phyloP scores from a whole-genome alignment of 37 sponge, comb jelly and placozoan species.

The Cliona cf. orientalis region DNA sequence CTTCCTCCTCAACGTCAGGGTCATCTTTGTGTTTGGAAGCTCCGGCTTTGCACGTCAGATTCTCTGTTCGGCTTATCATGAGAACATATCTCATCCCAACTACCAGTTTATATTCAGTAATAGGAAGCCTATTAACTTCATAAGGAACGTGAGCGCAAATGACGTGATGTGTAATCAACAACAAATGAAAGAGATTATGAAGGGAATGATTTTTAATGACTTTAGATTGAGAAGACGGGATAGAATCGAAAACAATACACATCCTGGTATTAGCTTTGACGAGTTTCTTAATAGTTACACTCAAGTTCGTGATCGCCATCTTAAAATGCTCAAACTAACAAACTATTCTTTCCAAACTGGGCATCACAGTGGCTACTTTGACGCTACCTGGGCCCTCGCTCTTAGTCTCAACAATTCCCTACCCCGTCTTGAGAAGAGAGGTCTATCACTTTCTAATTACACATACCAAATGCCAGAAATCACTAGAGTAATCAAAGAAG shows the following conservation, averaged over 20 bases:
- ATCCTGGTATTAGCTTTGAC: neutral
- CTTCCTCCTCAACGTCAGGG: neutral
- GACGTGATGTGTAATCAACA: neutral
- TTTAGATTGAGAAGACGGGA: neutral
- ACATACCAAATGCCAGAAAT: neutral
- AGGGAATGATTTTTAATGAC: neutral
- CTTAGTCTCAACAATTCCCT: constrained; percentile 6
- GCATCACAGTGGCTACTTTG: constrained; percentile 13
- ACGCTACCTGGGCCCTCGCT: constrained; percentile 34
- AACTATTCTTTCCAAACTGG: too few relatives aligned
- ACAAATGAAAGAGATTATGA: neutral
- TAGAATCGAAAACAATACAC: too few relatives aligned
- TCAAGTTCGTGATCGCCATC: neutral
- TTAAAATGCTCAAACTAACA: neutral
- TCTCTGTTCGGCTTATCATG: constrained; percentile 17
- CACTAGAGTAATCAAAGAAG: neutral
- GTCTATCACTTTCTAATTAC: neutral
- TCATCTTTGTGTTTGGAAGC: constrained; percentile 36
- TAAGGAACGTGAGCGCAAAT: neutral
- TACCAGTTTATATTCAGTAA: constrained; percentile 37
- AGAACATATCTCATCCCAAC: neutral
- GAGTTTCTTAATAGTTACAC: constrained; percentile 2
- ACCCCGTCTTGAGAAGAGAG: neutral
- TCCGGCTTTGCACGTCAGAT: neutral
- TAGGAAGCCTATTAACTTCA: neutral